Conservation (phyloP, 1,140 invertebrate species). For the Zophobas atratus region DNA sequence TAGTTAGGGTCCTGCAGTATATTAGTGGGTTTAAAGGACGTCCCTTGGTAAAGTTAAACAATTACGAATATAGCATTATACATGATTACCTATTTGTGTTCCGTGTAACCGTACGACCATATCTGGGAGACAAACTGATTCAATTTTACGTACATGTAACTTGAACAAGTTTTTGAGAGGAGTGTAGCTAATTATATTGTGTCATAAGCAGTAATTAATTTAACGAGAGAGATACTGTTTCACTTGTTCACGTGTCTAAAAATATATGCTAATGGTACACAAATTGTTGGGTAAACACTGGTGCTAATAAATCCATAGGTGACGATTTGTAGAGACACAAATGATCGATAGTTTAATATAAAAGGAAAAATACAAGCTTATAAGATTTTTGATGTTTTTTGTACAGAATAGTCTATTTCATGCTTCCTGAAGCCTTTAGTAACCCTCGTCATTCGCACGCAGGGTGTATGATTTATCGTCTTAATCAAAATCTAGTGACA, state of each 20-base stretch:
- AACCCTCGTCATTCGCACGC: conserved; percentile 20
- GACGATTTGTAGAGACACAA: conserved; percentile 5
- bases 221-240: no score
- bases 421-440: conserved; percentile 19
- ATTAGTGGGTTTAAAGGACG: conserved; percentile 28
- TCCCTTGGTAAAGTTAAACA: neutral
- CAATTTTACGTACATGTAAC: no score
- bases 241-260: no score
- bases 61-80: conserved; percentile 4
- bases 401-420: conserved; percentile 32
- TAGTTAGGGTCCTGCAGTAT: conserved; percentile 18
- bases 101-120: no score
- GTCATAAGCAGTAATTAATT: no score
- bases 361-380: conserved; percentile 1
- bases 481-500: conserved; percentile 37
- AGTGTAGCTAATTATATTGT: no score
- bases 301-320: neutral
- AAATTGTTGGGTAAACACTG: neutral
- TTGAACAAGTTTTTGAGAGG: no score
- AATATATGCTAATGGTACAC: no score
- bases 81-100: neutral
- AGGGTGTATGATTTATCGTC: conserved; percentile 37
- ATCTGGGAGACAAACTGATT: no score
- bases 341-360: conserved; percentile 25
- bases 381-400: conserved; percentile 17